Percentiles rank a stretch among this genome's conserved stretches.
Conservation (phyloP, 2,113 vertebrate genomes). For the Garra rufa region DNA sequence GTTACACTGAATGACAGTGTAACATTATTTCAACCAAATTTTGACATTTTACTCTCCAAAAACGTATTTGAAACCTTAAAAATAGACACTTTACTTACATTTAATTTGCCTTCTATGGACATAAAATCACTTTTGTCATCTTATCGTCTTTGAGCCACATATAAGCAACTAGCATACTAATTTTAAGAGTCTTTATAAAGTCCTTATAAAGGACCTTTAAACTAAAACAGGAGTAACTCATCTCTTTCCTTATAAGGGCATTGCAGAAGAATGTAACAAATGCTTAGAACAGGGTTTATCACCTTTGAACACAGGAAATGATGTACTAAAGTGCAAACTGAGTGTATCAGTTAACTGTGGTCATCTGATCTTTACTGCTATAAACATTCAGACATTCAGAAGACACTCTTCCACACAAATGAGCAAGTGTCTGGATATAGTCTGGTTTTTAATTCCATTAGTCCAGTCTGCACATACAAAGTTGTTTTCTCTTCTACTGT, state of each 20-base stretch:
- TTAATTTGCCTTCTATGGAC: no score
- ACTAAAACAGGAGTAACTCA: background rate
- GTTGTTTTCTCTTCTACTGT: background rate
- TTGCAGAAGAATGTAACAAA: background rate
- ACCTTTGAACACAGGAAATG: conserved; percentile 35
- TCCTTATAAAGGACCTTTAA: background rate
- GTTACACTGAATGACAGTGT: no score
- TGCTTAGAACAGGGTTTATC: background rate
- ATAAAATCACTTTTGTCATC: no score
- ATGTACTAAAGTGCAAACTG: conserved; percentile 10
- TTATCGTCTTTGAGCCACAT: no score
- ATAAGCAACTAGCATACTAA: background rate
- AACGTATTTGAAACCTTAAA: no score
- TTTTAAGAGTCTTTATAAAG: no score
- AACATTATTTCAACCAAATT: no score
- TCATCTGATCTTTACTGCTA: background rate
- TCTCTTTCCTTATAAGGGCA: conserved; percentile 1
- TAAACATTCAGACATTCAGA: background rate
- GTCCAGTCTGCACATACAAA: background rate
- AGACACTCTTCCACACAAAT: background rate
- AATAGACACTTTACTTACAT: no score
- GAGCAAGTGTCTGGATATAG: background rate
- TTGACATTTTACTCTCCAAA: no score
- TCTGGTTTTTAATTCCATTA: background rate
- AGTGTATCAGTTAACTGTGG: conserved; percentile 20